Base-by-base conservation (phyloP, 1,140 invertebrate species). In the Nebria ingens region DNA sequence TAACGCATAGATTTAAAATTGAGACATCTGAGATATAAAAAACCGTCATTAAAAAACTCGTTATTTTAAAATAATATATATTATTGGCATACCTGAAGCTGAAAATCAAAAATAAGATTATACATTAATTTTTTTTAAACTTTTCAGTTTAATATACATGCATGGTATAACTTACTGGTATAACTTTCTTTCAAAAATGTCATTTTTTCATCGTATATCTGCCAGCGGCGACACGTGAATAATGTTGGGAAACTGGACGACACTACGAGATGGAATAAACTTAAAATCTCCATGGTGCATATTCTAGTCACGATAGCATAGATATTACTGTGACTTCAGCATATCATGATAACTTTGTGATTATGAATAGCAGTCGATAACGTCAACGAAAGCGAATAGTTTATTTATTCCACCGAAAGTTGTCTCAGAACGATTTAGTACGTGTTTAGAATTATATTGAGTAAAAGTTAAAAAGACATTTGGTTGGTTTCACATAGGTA, bases 261-360 rank as follows among this genome's bases (percentile, higher is more conserved):
- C n/a, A n/a, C n/a, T n/a, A n/a, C n/a, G n/a, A n/a, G n/a, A n/a
- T n/a, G 25, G n/a, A n/a, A 34, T n/a, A 45, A 45, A 45, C 40
- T 45, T 45, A 45, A 45, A 45, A 45, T 45, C 40, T 17, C 40
- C 40, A 45, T n/a, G 15, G 17, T 17, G 17, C 40, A 45, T 45
- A 45, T 45, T 45, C 40, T 9, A 45, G 40, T 45, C 40, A 45
- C 40, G 40, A 17, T 17, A 17, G 40, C 40, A 45, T 45, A 45
- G 17, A 45, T 45, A 45, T 45, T 45, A 45, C 9, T 45, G 9
- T 45, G 17, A 45, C 40, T 45, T 45, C 40, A 45, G 40, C 40
- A 45, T 45, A 45, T 45, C 40, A 45, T 45, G 40, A 45, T 45
- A 45, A 45, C 40, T 45, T 45, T 45, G 9, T 45, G 40, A 45